These are phyloP conservation scores for Apodemia hepburni DNA, from an alignment of 2,888 invertebrate genomes.

Conservation along the genomic window DNA sequence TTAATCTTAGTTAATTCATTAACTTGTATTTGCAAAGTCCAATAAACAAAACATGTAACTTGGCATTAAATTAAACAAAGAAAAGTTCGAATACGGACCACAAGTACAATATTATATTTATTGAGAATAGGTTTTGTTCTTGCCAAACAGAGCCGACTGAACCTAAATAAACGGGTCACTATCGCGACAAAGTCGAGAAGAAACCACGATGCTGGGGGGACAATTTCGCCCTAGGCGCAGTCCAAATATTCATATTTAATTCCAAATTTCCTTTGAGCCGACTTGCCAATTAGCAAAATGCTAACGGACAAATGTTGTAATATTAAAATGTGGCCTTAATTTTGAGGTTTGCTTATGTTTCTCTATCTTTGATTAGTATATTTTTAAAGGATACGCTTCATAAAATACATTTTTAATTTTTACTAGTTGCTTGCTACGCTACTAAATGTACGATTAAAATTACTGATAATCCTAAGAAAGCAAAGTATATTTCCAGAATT, in stretches of 20 bases:
- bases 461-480: too few species aligned
- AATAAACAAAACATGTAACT: slow-evolving; percentile 60
- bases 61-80: slow-evolving; percentile 55
- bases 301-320: slow-evolving; percentile 42
- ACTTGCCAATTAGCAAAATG: slow-evolving; percentile 52
- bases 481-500: too few species aligned
- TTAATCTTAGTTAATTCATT: too few species aligned
- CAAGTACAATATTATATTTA: slow-evolving; percentile 58
- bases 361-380: slow-evolving; percentile 9
- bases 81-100: slow-evolving; percentile 69
- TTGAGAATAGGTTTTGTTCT: slow-evolving; percentile 50
- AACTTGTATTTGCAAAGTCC: slow-evolving; percentile 43
- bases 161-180: slow-evolving; percentile 63
- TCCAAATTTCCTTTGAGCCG: slow-evolving; percentile 50
- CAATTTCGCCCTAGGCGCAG: slow-evolving; percentile 53
- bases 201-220: slow-evolving; percentile 56
- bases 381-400: too few species aligned
- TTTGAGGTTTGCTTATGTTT: slow-evolving; percentile 31
- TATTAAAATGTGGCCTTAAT: slow-evolving; percentile 43
- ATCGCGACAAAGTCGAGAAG: slow-evolving; percentile 60
- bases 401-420: too few species aligned
- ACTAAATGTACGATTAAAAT: too few species aligned
- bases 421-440: too few species aligned
- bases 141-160: slow-evolving; percentile 55
- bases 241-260: slow-evolving; percentile 78